Conservation (phyloP, 2,113 vertebrate species). For the Propithecus coquereli region DNA sequence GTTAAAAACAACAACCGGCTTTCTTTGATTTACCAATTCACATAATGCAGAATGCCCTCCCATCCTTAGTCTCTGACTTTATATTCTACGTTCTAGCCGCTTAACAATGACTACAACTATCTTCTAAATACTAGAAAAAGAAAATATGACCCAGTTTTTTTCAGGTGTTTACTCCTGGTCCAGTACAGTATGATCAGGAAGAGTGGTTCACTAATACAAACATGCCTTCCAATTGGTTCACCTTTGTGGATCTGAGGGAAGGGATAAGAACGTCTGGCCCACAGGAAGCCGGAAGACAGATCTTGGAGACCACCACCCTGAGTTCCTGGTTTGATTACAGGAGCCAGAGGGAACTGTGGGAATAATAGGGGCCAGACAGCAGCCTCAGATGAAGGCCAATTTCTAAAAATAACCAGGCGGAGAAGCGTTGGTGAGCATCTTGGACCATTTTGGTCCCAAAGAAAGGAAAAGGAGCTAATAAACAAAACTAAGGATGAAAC, state of each 20-base stretch:
- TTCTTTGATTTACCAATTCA: neutral
- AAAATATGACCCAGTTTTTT: neutral
- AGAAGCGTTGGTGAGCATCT: neutral
- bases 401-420: neutral
- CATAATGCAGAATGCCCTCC: neutral
- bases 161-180: neutral
- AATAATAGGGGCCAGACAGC: neutral
- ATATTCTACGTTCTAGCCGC: neutral
- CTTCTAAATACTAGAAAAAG: neutral
- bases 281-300: neutral
- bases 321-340: neutral
- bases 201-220: neutral
- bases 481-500: neutral
- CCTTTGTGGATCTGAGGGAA: neutral
- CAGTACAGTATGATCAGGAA: neutral
- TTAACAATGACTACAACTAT: neutral
- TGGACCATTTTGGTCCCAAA: neutral
- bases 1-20: neutral
- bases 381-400: fast-evolving
- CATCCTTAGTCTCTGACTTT: neutral
- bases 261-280: neutral
- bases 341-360: neutral
- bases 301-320: neutral
- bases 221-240: neutral
- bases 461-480: neutral